Base-by-base conservation (phyloP, 2,113 vertebrate species). In the Caranx melampygus region DNA sequence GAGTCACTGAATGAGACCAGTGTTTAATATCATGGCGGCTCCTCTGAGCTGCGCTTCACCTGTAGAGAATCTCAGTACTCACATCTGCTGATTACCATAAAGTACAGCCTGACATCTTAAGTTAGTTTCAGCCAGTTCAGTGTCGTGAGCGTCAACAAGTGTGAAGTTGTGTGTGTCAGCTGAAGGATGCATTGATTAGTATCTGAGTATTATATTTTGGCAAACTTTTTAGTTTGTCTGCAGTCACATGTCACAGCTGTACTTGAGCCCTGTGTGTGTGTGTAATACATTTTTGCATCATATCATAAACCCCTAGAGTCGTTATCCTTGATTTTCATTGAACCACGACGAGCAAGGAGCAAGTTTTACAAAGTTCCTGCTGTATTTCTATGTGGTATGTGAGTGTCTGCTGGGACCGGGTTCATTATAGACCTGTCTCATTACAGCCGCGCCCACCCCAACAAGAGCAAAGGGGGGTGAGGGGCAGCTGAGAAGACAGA, bases 391-490 rank as follows among this genome's bases (percentile, higher is more conserved):
- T 76, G 64, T 77, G 75, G 70, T 64, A 26, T 26, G 65, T 58
- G 67, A 37, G 83, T 26, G 76, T 74, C 84, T 78, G 42, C 62
- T 72, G 82, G 79, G 79, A 87, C 55, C 64, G 21, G 35, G 78
- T 78, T 88, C 81, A 88, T 91, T 89, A 88, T 68, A 77, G 74
- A 45, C 64, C 52, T 81, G 87, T 81, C 87, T 93, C 83, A 91
- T 91, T 90, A 89, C 69, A 54, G 70, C 74, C 8, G 72, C 71
- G 55, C 77, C 76, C 57, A 74, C 75, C 72, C 87, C 84, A 78
- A 58, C 37, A 76, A 57, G 75, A 72, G 72, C 63, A 83, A 57
- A 13, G 37, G 67, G 65, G 72, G 70, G 40, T 35, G 55, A 55
- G 8, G 40, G 40, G 40, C 40, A 42, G 67, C 58, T 3, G 67